Evolutionary conservation across 2,113 vertebrate species (phyloP).

Genomic region (Dicaeum eximium): DNA sequence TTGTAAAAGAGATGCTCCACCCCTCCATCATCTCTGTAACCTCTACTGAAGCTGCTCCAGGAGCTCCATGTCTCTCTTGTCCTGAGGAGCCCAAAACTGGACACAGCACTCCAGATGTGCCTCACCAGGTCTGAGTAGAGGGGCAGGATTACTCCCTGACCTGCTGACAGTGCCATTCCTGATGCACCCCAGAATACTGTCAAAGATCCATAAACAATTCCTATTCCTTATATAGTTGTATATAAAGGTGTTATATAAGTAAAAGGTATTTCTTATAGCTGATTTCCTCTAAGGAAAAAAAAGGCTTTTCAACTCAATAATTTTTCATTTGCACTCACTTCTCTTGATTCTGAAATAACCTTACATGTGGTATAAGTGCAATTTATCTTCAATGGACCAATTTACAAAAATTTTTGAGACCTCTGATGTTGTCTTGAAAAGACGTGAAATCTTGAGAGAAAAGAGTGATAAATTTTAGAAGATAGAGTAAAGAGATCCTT

Average conservation of each 20-base stretch:
- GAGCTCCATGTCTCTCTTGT: neutral
- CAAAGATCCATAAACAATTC: neutral
- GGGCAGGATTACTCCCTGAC: neutral
- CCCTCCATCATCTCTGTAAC: neutral
- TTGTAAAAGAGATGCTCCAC: neutral
- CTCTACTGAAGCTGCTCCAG: accelerated
- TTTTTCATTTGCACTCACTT: neutral
- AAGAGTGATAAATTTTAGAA: slow-evolving; percentile 52
- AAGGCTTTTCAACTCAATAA: neutral
- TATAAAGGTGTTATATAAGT: neutral
- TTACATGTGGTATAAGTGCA: neutral
- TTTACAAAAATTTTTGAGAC: neutral
- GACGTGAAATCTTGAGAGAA: neutral
- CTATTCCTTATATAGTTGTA: neutral
- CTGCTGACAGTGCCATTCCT: accelerated
- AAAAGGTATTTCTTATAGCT: neutral
- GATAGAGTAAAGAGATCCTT: slow-evolving; percentile 36
- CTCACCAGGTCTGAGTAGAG: neutral
- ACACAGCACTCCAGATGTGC: neutral
- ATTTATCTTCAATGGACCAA: neutral
- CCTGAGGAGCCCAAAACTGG: neutral
- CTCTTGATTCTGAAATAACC: neutral
- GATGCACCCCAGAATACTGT: neutral
- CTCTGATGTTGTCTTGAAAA: neutral
- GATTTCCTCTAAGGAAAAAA: neutral